Evolutionary conservation across 1,140 invertebrate genomes (phyloP).

Genomic region (Cheumatopsyche charites): DNA sequence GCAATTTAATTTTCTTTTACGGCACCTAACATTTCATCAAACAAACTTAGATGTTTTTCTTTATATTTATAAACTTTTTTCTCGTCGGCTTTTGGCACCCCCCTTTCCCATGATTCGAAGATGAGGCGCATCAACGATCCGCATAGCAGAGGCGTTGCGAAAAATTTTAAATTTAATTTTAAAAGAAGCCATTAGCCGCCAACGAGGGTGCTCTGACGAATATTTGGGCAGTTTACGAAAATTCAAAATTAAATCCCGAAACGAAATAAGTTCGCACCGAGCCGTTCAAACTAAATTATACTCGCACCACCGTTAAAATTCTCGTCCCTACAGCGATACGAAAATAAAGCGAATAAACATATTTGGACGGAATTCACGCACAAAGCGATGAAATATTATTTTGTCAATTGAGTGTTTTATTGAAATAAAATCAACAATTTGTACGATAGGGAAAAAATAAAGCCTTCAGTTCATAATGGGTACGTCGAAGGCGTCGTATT

Average conservation of each 20-base stretch:
- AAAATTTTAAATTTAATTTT: slow-evolving; percentile 21
- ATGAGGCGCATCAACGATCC: neutral
- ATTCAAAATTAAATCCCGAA: slow-evolving; percentile 7
- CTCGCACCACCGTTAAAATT: too few relatives aligned
- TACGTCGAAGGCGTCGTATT: neutral
- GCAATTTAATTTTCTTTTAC: slow-evolving; percentile 41
- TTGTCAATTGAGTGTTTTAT: too few relatives aligned
- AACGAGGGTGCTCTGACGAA: neutral
- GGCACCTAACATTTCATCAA: slow-evolving; percentile 37
- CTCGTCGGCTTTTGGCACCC: neutral
- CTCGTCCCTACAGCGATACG: too few relatives aligned
- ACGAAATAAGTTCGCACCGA: slow-evolving; percentile 6
- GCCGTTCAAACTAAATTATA: slow-evolving; percentile 12
- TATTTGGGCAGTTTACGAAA: slow-evolving; percentile 15
- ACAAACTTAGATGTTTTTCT: slow-evolving; percentile 31
- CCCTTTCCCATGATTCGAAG: neutral
- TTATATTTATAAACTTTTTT: slow-evolving; percentile 5
- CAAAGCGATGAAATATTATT: too few relatives aligned
- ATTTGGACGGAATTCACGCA: too few relatives aligned
- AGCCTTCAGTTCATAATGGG: neutral
- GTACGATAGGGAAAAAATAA: too few relatives aligned
- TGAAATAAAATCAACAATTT: too few relatives aligned
- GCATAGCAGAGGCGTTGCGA: neutral
- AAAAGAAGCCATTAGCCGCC: slow-evolving; percentile 2
- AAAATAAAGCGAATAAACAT: too few relatives aligned